Conservation (phyloP, 2,888 invertebrate species). For the Macaria liturata region DNA sequence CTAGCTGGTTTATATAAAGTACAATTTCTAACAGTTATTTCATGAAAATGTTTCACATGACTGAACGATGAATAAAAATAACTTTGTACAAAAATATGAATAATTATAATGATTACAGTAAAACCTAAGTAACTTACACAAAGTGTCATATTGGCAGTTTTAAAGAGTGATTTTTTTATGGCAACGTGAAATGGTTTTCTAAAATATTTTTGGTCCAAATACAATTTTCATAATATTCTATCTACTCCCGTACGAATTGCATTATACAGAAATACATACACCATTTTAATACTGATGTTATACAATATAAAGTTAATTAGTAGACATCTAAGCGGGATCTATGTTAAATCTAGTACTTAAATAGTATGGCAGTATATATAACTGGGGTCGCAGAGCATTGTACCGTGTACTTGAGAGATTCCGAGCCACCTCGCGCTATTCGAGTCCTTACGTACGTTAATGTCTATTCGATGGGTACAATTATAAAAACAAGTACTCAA, state of each 20-base stretch:
- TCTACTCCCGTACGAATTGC: constrained; percentile 64
- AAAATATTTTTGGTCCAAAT: constrained; percentile 80
- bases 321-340: constrained; percentile 74
- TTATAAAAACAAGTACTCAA: constrained; percentile 55
- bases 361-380: constrained; percentile 80
- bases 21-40: constrained; percentile 39
- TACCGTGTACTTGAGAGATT: constrained; percentile 67
- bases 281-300: constrained; percentile 81
- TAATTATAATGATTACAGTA: constrained; percentile 45
- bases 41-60: constrained; percentile 41
- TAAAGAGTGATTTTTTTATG: constrained; percentile 63
- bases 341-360: constrained; percentile 72
- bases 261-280: constrained; percentile 75
- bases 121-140: constrained; percentile 54
- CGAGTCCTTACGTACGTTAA: constrained; percentile 64
- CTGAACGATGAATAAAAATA: constrained; percentile 46
- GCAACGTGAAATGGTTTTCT: constrained; percentile 80
- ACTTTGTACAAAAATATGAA: constrained; percentile 65
- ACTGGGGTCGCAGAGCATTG: constrained; percentile 56
- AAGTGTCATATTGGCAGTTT: constrained; percentile 78
- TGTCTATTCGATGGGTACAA: constrained; percentile 76
- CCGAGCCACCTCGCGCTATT: constrained; percentile 61
- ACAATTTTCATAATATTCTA: constrained; percentile 54
- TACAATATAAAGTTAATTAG: constrained; percentile 62
- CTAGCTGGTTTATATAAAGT: constrained; percentile 51